A percentile compares a stretch with the other conserved stretches of the same genome.
These are phyloP conservation scores for Drosophila demipolita DNA, from an alignment of 2,888 invertebrate species.

Conservation along the genomic window DNA sequence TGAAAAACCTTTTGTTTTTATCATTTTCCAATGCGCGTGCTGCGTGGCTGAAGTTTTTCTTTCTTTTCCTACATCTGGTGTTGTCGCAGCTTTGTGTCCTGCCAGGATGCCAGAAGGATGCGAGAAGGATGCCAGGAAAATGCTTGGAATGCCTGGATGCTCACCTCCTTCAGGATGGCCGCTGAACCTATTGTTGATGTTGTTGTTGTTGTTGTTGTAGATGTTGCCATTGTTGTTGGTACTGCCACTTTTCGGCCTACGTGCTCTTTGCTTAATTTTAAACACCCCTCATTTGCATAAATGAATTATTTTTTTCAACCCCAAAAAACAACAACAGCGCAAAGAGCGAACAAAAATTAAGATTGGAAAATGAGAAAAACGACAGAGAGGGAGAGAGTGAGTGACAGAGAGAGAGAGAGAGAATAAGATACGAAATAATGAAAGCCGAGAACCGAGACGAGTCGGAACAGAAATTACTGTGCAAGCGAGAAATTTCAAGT, in stretches of 20 bases:
- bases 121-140: background rate
- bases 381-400: constrained; percentile 7
- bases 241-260: constrained; percentile 74
- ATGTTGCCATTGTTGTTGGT: constrained; percentile 28
- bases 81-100: constrained; percentile 24
- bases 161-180: constrained; percentile 75
- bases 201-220: constrained; percentile 20
- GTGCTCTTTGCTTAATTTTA: constrained; percentile 80
- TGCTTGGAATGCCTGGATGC: constrained; percentile 16
- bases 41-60: constrained; percentile 22
- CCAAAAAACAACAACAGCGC: constrained; percentile 55
- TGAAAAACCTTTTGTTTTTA: constrained; percentile 77
- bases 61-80: constrained; percentile 2
- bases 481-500: constrained; percentile 77
- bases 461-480: constrained; percentile 58
- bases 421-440: constrained; percentile 66
- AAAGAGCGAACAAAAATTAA: constrained; percentile 66
- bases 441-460: constrained; percentile 44
- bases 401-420: constrained; percentile 19
- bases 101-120: constrained; percentile 17
- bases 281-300: constrained; percentile 83
- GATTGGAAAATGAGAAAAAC: constrained; percentile 68
- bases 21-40: constrained; percentile 73
- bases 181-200: constrained; percentile 35
- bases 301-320: constrained; percentile 83